Conservation (phyloP, 2,113 vertebrate genomes). For the Shinisaurus crocodilurus region DNA sequence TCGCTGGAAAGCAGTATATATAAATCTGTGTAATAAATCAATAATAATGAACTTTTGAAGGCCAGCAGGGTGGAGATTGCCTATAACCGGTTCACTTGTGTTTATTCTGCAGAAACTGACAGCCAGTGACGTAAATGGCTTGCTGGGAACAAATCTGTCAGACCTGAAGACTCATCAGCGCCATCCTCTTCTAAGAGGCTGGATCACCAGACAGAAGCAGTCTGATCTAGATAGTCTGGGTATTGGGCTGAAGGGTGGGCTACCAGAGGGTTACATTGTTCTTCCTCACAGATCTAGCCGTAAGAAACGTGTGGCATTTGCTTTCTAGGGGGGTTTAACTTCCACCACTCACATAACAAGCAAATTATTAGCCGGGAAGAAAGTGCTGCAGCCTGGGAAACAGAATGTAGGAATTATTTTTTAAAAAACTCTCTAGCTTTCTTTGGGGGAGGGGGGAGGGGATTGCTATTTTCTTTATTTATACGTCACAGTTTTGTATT, state of each 20-base stretch:
- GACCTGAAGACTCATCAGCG: slow-evolving; percentile 46
- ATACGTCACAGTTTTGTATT: neutral
- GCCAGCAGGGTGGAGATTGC: neutral
- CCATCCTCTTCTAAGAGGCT: slow-evolving; percentile 28
- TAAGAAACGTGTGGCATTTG: neutral
- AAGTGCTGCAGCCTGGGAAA: neutral
- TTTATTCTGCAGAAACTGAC: slow-evolving; percentile 66
- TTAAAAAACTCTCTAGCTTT: neutral
- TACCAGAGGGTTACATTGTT: slow-evolving; percentile 71
- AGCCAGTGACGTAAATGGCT: slow-evolving; percentile 37
- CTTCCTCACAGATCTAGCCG: slow-evolving; percentile 10
- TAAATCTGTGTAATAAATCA: too few species aligned
- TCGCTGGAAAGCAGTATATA: too few species aligned
- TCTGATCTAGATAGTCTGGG: slow-evolving; percentile 56
- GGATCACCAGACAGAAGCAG: slow-evolving; percentile 65
- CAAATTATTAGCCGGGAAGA: neutral
- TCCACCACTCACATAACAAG: neutral
- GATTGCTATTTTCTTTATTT: neutral
- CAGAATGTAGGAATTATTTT: neutral
- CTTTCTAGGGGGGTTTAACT: neutral
- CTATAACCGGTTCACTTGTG: neutral
- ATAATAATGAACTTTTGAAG: neutral
- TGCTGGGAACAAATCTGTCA: slow-evolving; percentile 59
- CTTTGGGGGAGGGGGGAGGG: neutral
- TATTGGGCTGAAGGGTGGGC: slow-evolving; percentile 58